Percentiles rank a stretch among this genome's conserved stretches.
These are phyloP conservation scores for Limnephilus marmoratus DNA, from an alignment of 2,888 invertebrate species.

Conservation along the genomic window DNA sequence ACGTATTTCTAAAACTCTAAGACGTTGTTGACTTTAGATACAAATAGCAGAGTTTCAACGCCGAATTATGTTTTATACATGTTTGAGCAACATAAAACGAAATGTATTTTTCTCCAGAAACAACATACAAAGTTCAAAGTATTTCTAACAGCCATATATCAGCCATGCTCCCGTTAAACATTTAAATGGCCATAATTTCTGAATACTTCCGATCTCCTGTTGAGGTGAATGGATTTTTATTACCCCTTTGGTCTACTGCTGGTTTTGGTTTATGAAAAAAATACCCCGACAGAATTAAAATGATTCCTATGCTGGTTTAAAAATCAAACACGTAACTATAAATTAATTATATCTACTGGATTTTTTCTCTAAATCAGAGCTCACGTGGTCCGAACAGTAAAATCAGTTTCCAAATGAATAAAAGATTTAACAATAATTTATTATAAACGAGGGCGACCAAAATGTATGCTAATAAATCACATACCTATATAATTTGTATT, in stretches of 20 bases:
- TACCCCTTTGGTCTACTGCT: slow-evolving; percentile 27
- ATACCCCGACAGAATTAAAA: slow-evolving; percentile 37
- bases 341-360: slow-evolving; percentile 3
- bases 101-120: slow-evolving; percentile 16
- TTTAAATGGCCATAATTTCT: slow-evolving; percentile 43
- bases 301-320: not conserved
- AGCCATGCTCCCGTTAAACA: slow-evolving; percentile 36
- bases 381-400: not conserved
- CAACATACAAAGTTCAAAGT: slow-evolving; percentile 7
- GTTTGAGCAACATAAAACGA: not conserved
- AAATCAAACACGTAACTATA: slow-evolving; percentile 22
- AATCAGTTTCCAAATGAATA: not conserved
- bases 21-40: not conserved
- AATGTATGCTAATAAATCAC: too few species aligned
- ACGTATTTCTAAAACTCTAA: not conserved
- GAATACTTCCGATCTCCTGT: slow-evolving; percentile 37
- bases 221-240: slow-evolving; percentile 45
- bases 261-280: slow-evolving; percentile 34
- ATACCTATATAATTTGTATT: too few species aligned
- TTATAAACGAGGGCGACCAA: not conserved
- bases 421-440: too few species aligned
- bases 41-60: not conserved
- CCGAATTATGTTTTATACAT: not conserved
- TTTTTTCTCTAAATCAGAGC: not conserved
- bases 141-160: slow-evolving; percentile 28